Evolutionary conservation across 2,888 invertebrate genomes (phyloP).

Genomic region (Antheraea yamamai): DNA sequence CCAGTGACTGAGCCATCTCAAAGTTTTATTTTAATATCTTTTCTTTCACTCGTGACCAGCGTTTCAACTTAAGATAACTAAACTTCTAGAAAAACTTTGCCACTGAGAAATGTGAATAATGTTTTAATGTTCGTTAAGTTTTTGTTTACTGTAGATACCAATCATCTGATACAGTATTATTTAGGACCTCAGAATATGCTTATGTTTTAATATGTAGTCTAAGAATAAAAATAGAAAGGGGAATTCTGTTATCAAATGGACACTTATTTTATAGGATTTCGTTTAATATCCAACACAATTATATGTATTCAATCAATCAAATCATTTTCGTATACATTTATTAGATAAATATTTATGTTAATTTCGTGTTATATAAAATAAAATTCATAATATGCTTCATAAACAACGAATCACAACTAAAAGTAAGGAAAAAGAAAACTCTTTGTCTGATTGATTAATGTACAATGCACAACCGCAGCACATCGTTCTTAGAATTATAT

Average conservation of each 20-base stretch:
- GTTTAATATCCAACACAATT: no score
- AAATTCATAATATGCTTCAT: no score
- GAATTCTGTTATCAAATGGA: no score
- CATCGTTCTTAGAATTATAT: no score
- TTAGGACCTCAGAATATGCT: not conserved
- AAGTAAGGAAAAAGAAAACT: not conserved
- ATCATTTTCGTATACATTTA: no score
- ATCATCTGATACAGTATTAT: not conserved
- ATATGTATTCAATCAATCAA: no score
- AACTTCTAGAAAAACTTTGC: not conserved
- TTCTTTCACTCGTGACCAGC: not conserved
- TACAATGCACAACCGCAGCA: not conserved
- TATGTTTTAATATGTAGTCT: not conserved
- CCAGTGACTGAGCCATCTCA: not conserved
- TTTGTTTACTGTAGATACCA: not conserved
- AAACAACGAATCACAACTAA: not conserved
- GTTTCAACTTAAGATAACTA: not conserved
- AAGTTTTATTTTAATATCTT: not conserved
- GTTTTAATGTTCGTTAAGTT: not conserved
- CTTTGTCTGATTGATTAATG: not conserved
- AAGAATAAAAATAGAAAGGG: no score
- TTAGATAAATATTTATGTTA: no score
- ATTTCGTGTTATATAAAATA: no score
- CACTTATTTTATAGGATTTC: no score
- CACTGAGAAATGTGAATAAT: not conserved